phyloP scores from a whole-genome alignment of 2,888 invertebrate species.

The Phragmatobia fuliginosa region DNA sequence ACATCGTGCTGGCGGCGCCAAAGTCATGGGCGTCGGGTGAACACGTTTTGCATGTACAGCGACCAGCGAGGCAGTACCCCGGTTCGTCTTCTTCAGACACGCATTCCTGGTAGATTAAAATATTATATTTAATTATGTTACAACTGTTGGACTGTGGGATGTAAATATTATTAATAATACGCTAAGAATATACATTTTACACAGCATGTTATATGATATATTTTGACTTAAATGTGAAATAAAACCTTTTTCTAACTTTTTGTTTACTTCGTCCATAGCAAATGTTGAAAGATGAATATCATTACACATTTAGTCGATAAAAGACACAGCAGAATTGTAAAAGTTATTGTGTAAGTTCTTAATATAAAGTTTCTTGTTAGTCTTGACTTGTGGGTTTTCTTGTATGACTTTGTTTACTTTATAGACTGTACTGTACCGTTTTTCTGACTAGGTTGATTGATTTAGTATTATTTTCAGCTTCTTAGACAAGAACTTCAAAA shows the following conservation, averaged over 20 bases:
- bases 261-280: neutral
- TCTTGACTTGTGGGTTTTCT: neutral
- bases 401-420: neutral
- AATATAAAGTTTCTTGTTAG: neutral
- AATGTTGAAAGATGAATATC: neutral
- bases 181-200: neutral
- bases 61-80: slow-evolving; percentile 77
- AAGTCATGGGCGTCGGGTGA: slow-evolving; percentile 77
- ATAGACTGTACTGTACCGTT: neutral
- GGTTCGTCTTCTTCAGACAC: slow-evolving; percentile 80
- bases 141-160: too few relatives aligned
- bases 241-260: neutral
- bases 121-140: neutral
- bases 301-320: neutral
- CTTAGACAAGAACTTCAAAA: neutral
- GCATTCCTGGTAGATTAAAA: slow-evolving; percentile 70
- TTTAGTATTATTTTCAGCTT: neutral
- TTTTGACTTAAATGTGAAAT: too few relatives aligned
- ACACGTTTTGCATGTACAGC: slow-evolving; percentile 81
- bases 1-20: slow-evolving; percentile 64
- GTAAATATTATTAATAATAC: neutral
- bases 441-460: neutral
- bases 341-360: too few relatives aligned
- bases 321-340: neutral
- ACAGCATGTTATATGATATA: too few relatives aligned